Conservation (phyloP, 2,888 invertebrate species). For the Diogma glabrata region DNA sequence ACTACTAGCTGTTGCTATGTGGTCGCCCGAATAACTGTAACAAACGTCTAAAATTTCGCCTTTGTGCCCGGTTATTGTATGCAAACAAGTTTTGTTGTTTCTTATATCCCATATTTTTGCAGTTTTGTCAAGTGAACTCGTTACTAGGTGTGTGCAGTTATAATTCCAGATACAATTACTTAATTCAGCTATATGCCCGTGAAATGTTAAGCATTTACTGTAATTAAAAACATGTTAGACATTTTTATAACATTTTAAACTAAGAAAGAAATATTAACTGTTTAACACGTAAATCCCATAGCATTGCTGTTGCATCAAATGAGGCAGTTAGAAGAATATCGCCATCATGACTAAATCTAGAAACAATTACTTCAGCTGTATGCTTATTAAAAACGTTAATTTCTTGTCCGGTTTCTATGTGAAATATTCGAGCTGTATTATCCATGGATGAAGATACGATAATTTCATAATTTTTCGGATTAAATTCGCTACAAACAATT, state of each 20-base stretch:
- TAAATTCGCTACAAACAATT: slow-evolving; percentile 59
- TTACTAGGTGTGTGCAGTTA: slow-evolving; percentile 51
- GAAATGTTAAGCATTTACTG: slow-evolving; percentile 12
- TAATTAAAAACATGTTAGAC: neutral
- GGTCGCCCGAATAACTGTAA: slow-evolving; percentile 62
- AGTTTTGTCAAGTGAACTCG: slow-evolving; percentile 58
- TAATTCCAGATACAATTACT: slow-evolving; percentile 60
- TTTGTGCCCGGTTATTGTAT: slow-evolving; percentile 47
- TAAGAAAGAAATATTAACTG: slow-evolving; percentile 35
- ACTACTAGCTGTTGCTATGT: slow-evolving; percentile 61
- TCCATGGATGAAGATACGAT: slow-evolving; percentile 71
- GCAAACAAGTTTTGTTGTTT: slow-evolving; percentile 41
- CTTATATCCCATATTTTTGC: slow-evolving; percentile 60
- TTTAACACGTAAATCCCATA: slow-evolving; percentile 61
- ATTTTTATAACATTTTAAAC: neutral
- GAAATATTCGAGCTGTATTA: slow-evolving; percentile 57
- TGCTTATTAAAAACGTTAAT: slow-evolving; percentile 52
- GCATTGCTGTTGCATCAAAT: slow-evolving; percentile 61
- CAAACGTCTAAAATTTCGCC: slow-evolving; percentile 65
- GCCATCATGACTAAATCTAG: slow-evolving; percentile 59
- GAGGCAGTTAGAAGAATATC: slow-evolving; percentile 63
- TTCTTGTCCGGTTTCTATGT: slow-evolving; percentile 53
- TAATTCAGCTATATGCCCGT: slow-evolving; percentile 54
- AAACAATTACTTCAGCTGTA: slow-evolving; percentile 61
- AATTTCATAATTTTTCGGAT: slow-evolving; percentile 45